Evolutionary conservation across 2,797 vertebrate species (phyloP).

Genomic region (Gallinago stenura): DNA sequence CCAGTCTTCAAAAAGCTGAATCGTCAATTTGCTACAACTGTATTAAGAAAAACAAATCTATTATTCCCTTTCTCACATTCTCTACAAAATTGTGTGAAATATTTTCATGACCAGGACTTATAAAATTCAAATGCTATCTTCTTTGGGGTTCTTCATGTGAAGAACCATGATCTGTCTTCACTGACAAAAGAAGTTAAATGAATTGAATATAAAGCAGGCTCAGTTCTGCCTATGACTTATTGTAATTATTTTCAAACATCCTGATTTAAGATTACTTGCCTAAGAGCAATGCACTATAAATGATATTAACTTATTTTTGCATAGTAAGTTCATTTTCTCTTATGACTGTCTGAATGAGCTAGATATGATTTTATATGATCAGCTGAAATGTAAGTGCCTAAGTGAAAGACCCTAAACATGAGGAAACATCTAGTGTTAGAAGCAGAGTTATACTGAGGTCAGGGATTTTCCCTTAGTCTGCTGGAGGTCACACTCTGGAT

Average conservation of each 20-base stretch:
- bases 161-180: neutral
- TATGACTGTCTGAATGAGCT: neutral
- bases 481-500: neutral
- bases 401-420: neutral
- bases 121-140: slow-evolving; percentile 39
- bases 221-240: neutral
- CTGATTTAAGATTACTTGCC: neutral
- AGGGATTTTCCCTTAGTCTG: neutral
- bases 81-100: neutral
- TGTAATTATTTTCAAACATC: slow-evolving; percentile 1
- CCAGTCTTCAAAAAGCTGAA: neutral
- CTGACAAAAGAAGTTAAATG: slow-evolving; percentile 10
- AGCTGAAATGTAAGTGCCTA: neutral
- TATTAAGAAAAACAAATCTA: neutral
- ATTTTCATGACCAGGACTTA: slow-evolving; percentile 19
- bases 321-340: neutral
- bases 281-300: neutral
- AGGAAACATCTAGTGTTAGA: neutral
- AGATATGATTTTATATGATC: neutral
- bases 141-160: neutral
- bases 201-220: slow-evolving; percentile 7
- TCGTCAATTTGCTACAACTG: neutral
- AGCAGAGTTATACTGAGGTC: neutral
- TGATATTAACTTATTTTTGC: neutral
- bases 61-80: neutral